Evolutionary conservation across 2,888 invertebrate genomes (phyloP).

Genomic region (Desoria tigrina): DNA sequence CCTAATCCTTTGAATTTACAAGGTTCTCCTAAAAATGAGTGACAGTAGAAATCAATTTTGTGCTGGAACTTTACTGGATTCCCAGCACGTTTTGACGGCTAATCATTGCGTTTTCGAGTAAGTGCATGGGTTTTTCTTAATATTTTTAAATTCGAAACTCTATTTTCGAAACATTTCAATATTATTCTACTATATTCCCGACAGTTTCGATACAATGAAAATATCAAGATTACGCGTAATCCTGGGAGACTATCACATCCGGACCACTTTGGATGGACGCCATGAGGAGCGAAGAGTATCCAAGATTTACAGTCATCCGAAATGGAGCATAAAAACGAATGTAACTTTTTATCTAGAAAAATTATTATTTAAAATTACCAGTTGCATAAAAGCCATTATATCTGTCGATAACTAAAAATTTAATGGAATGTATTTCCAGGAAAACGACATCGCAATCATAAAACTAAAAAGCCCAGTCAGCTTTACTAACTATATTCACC

Average conservation of each 20-base stretch:
- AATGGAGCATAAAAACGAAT: conserved; percentile 4
- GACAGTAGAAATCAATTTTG: not conserved
- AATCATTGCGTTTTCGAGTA: not conserved
- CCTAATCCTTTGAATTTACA: not conserved
- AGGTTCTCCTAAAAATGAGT: not conserved
- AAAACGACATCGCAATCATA: conserved; percentile 77
- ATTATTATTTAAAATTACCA: no score
- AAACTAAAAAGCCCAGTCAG: conserved; percentile 75
- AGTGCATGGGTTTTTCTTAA: no score
- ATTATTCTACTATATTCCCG: not conserved
- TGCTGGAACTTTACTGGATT: not conserved
- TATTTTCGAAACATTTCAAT: no score
- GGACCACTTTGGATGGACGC: conserved; percentile 70
- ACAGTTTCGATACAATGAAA: not conserved
- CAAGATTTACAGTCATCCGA: not conserved
- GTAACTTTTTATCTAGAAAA: no score
- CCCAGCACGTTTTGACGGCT: not conserved
- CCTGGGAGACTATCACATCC: conserved; percentile 80
- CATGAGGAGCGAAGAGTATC: conserved; percentile 74
- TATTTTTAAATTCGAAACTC: no score
- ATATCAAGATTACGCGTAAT: conserved; percentile 77
- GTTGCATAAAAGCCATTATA: conserved; percentile 69
- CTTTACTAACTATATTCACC: conserved; percentile 71
- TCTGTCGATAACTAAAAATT: conserved; percentile 82
- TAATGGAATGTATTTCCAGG: conserved; percentile 75